Evolutionary conservation across 2,888 invertebrate species (phyloP), one percentile per base, ranked within the genome.

Genomic region (Drosophila antonietae): DNA sequence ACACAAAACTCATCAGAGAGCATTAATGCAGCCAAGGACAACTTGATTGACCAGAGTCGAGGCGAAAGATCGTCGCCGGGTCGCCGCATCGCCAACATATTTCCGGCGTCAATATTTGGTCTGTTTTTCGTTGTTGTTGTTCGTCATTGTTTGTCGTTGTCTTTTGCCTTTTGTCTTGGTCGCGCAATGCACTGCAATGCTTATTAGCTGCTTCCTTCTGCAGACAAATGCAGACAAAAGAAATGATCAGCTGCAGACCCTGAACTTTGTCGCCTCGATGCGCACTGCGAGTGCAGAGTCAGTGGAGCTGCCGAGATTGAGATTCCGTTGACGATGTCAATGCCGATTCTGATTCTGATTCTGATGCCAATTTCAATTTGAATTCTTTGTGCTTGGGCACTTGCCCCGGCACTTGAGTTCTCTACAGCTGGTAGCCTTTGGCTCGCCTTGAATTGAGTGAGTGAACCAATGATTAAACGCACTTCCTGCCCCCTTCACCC

Each of bases 181-280:
- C 53, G 37, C 59, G 28, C 63, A 37, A 47, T 86, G 86, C 81
- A 81, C 77, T 41, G 41, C n/a, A 41, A 41, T 41, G 41, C 41
- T 86, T 83, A 83, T 86, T 83, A 80, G 87, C 83, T 68, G 81
- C 75, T 83, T 83, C 86, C 83, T 80, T 51, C 60, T 44, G 58
- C 61, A 57, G 69, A 63, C 23, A 39, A 67, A 6, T 59, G 69
- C 76, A 77, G 64, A 84, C 75, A 82, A 75, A 84, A 84, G 69
- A 68, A 59, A 66, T 73, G 69, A 83, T 74, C 64, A 56, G 53
- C 59, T 46, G 57, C 77, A 77, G 83, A 75, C 86, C 80, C 81
- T 83, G 86, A 83, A 81, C 86, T 81, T 81, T 86, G 83, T 83
- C 87, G 81, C 74, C 81, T 68, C 46, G 53, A 15, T 5, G 28